Evolutionary conservation across 2,888 invertebrate species (phyloP), one percentile per base, ranked within the genome.

Genomic region (Campopleginae sp.): DNA sequence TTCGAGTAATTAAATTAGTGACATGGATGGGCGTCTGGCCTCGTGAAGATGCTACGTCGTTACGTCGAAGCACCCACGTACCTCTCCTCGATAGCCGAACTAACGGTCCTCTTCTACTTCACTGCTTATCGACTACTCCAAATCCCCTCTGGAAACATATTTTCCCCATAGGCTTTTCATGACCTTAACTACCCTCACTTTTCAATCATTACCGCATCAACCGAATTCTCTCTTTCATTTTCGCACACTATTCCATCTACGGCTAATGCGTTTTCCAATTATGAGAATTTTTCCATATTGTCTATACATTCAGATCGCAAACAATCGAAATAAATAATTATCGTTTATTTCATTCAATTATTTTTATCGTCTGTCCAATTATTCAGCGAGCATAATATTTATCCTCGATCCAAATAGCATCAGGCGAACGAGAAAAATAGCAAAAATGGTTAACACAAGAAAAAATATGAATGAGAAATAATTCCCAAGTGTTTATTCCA

Each of bases 1-100:
- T 78, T 85, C 68, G 70, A 81, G 85, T 85, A 85, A 85, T 85
- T 85, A 85, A 85, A 85, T 85, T 85, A 85, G 85, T 82, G 75
- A 82, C 85, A 80, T 79, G 79, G 82, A 75, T 71, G 79, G 82
- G 79, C 82, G 82, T 85, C 82, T 85, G 85, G 85, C 54, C 82
- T 85, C 48, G 51, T 54, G 71, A 75, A 71, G 85, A 85, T 85
- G 75, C 82, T 71, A 79, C 85, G 79, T 85, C 85, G 82, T 85
- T 85, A 85, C 58, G 71, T 51, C 58, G 81, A 58, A 82, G 82
- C 65, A 82, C 82, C 85, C 85, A 85, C 85, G 79, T 74, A 85
- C 77, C 74, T 78, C 78, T 85, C 82, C 79, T 82, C 82, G 79
- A 79, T 82, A 65, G 71, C 75, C 82, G 54, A 85, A 85, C 78